Percentiles rank a stretch among this genome's conserved stretches.
phyloP scores from a whole-genome alignment of 2,113 vertebrate genomes.

The Daboia siamensis region DNA sequence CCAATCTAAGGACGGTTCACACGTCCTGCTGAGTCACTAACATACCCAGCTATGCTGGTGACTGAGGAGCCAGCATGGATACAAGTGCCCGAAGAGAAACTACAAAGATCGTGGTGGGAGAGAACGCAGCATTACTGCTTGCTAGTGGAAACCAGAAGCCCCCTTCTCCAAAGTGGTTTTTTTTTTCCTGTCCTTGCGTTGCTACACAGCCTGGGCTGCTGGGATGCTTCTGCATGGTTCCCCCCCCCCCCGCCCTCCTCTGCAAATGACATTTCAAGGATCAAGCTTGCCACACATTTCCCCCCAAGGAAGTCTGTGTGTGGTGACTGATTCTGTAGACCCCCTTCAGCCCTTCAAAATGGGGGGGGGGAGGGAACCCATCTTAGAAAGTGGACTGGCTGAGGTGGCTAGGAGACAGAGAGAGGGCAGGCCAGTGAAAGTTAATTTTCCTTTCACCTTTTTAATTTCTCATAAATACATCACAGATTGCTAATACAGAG shows the following conservation, averaged over 20 bases:
- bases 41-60: neutral
- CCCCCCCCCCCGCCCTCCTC: neutral
- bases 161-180: neutral
- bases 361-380: neutral
- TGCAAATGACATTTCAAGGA: neutral
- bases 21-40: neutral
- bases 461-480: slow-evolving; percentile 1
- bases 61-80: neutral
- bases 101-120: neutral
- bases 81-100: neutral
- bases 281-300: neutral
- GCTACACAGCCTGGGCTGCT: neutral
- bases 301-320: neutral
- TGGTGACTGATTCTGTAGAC: neutral
- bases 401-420: neutral
- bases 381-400: neutral
- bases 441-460: neutral
- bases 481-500: neutral
- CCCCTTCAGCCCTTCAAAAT: neutral
- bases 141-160: neutral
- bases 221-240: neutral
- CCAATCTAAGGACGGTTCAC: neutral
- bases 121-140: neutral
- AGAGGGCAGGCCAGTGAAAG: neutral
- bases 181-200: neutral